These are phyloP conservation scores for Cryptoblepharus egeriae DNA, from an alignment of 2,797 vertebrate genomes.

Conservation along the genomic window DNA sequence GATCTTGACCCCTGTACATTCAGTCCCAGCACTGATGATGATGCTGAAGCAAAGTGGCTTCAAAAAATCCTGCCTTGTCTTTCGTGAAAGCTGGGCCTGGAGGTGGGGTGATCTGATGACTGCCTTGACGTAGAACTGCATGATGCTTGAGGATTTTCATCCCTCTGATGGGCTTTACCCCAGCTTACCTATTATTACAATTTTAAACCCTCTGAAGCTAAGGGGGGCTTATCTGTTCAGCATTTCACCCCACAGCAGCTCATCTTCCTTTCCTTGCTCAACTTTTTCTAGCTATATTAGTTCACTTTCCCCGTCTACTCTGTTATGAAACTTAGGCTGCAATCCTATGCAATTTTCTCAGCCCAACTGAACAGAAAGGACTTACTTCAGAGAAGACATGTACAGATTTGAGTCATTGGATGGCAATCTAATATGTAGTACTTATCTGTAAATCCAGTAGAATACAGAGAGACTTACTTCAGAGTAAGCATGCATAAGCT, in stretches of 20 bases:
- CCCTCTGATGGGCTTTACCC: slow-evolving; percentile 28
- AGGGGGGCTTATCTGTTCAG: slow-evolving; percentile 1
- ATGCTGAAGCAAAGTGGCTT: fast-evolving
- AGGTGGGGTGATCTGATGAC: not conserved
- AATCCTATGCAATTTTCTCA: too few species aligned
- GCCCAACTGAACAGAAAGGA: too few species aligned
- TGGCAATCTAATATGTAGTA: too few species aligned
- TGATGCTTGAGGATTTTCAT: slow-evolving; percentile 18
- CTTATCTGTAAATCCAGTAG: too few species aligned
- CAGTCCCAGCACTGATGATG: not conserved
- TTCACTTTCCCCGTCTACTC: not conserved
- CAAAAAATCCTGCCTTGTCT: fast-evolving
- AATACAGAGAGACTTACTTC: too few species aligned
- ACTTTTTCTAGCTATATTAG: not conserved
- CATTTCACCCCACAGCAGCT: not conserved
- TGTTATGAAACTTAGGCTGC: not conserved
- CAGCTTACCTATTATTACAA: slow-evolving; percentile 3
- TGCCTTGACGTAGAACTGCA: slow-evolving; percentile 2
- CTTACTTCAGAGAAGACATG: too few species aligned
- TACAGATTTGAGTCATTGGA: too few species aligned
- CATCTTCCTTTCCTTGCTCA: slow-evolving; percentile 25
- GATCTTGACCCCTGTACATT: not conserved
- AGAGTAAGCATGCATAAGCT: too few species aligned
- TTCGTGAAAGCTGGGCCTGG: not conserved
- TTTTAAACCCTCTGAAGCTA: slow-evolving; percentile 20